Evolutionary conservation across 2,888 invertebrate genomes (phyloP).

Genomic region (Eulithis testata): DNA sequence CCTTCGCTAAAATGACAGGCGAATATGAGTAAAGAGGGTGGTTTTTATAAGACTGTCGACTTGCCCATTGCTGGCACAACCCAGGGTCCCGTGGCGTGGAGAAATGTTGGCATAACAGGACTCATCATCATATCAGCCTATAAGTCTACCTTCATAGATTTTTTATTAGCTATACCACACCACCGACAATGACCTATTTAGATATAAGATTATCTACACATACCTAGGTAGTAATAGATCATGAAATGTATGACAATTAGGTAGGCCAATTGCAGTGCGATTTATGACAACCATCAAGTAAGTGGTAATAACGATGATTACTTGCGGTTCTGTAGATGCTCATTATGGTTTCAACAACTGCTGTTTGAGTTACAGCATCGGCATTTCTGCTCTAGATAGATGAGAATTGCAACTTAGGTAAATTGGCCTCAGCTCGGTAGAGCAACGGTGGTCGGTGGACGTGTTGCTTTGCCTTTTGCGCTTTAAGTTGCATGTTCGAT

Average conservation of each 20-base stretch:
- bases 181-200: neutral
- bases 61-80: no score
- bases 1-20: no score
- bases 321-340: constrained; percentile 47
- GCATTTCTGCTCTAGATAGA: constrained; percentile 25
- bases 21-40: no score
- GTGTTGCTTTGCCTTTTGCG: no score
- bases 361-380: constrained; percentile 35
- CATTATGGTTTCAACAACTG: constrained; percentile 42
- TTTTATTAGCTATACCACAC: neutral
- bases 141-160: no score
- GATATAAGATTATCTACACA: neutral
- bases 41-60: no score
- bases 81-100: no score
- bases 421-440: no score
- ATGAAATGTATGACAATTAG: constrained; percentile 36
- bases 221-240: constrained; percentile 7
- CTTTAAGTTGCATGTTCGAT: no score
- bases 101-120: no score
- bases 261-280: constrained; percentile 36
- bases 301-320: constrained; percentile 47
- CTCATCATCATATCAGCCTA: no score
- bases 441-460: no score
- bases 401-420: constrained; percentile 10
- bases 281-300: constrained; percentile 42